Evolutionary conservation across 2,113 vertebrate genomes (phyloP), one percentile per base, ranked within the genome.

Genomic region (Ranitomeya variabilis): DNA sequence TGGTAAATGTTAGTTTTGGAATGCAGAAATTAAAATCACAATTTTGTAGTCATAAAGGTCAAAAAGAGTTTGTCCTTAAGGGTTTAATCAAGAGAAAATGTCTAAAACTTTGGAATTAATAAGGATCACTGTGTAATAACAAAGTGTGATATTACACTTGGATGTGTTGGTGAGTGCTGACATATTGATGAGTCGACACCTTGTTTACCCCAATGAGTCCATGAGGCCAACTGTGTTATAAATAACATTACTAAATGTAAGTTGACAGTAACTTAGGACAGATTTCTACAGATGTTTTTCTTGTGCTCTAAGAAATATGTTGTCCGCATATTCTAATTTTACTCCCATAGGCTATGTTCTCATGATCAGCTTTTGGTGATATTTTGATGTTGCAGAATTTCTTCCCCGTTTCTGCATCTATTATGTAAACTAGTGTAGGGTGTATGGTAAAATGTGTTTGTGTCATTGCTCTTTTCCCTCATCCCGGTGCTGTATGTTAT

Each of bases 241-340:
- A 37, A 16, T 37, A 19, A 51, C 12, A 51, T 21, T 52, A 45
- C 13, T 83, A 83, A 51, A 51, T 82, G 26, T 13, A 19, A 26
- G 21, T 81, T 78, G 76, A 60, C 79, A 37, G 23, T 6, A 37
- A 31, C 57, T 12, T 81, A 80, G 7, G 23, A 31, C 55, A 19
- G 45, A 73, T 57, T 80, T 59, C 23, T 51, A 59, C 11, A 80
- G 55, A 80, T 57, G 78, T 80, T 80, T 60, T 57, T 57, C 18
- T 59, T 60, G 7, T 26, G 4, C 0, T 59, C 10, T 23, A n/a
- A 3, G 19, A 80, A 31, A 60, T 31, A 73, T 37, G 23, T 31
- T 71, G 67, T 31, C 23, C 12, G 7, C 26, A 14, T 69, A 69
- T 69, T 69, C n/a, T n/a, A 69, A n/a, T 23, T 19, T 66, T 45